phyloP scores from a whole-genome alignment of 2,888 invertebrate species.

The Beris morrisii region DNA sequence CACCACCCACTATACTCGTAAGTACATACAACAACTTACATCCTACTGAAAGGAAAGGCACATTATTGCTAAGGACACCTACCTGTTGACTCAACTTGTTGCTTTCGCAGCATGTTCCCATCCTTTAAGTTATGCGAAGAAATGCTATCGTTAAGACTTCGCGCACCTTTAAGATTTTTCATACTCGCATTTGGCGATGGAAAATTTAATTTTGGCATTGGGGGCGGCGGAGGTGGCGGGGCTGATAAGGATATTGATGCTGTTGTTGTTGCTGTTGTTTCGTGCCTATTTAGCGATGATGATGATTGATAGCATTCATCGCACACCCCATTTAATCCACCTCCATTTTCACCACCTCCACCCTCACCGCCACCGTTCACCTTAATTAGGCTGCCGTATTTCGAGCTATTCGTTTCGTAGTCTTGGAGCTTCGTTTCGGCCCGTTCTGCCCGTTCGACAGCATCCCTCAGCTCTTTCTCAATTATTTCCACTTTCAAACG shows the following conservation, averaged over 20 bases:
- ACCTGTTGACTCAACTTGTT: constrained; percentile 55
- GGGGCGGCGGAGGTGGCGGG: constrained; percentile 51
- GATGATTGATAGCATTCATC: constrained; percentile 27
- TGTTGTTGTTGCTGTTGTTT: background rate
- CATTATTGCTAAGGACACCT: constrained; percentile 42
- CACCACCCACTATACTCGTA: too few relatives aligned
- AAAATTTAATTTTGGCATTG: constrained; percentile 47
- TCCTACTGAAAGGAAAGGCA: too few relatives aligned
- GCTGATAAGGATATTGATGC: constrained; percentile 50
- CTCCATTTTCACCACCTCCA: background rate
- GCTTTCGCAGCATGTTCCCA: constrained; percentile 51
- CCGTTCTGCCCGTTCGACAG: constrained; percentile 58
- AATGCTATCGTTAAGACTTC: constrained; percentile 34
- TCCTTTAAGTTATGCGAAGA: constrained; percentile 17
- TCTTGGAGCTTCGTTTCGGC: constrained; percentile 58
- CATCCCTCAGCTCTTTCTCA: constrained; percentile 59
- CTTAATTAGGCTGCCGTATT: constrained; percentile 35
- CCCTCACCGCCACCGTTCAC: constrained; percentile 24
- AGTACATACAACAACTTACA: too few relatives aligned
- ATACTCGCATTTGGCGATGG: constrained; percentile 41
- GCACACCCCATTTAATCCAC: background rate
- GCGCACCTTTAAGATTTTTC: constrained; percentile 42
- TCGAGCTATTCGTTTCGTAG: constrained; percentile 42
- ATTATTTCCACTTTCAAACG: constrained; percentile 61
- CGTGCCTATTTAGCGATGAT: constrained; percentile 1